Evolutionary conservation across 2,888 invertebrate species (phyloP), one percentile per base, ranked within the genome.

Genomic region (Polyommatus iphigenia): DNA sequence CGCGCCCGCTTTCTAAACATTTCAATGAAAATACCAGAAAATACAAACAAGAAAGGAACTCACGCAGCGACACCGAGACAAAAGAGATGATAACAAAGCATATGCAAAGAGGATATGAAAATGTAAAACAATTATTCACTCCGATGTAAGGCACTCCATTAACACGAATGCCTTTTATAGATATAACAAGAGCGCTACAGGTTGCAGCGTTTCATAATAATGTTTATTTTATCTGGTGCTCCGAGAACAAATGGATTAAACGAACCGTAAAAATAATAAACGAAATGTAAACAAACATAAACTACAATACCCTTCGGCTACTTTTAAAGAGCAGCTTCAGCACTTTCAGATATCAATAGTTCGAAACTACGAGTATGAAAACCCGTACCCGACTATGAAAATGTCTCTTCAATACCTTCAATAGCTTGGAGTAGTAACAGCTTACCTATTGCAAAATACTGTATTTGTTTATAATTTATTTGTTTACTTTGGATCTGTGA

Each of bases 31-130:
- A 54, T 5, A 54, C 54, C 15, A 71, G 18, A 6, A 71, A 71
- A 32, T 32, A 71, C 36, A 71, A 5, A 75, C 20, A 29, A 50
- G 75, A 75, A 75, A 73, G 20, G 50, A 24, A 24, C 73, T 46
- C 24, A 73, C 73, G 50, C 73, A 73, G 29, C 29, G 29, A 29
- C 54, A 24, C 41, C 18, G 18, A 13, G 10, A 50, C 75, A 75
- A 75, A 20, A 75, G 54, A 15, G 24, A 54, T 29, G 75, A 73
- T 15, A 73, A 75, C 54, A 75, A 75, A 75, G 54, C 75, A 75
- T 75, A 75, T 75, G 75, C 75, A 75, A 75, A 75, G 46, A 50
- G 46, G 3, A 75, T 29, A 50, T 36, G 73, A 54, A 75, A 75
- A 75, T 75, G 24, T 50, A 50, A 36, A 75, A 75, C 73, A 73